A percentile compares a stretch with the other conserved stretches of the same genome.
Conservation (phyloP, 53 echinoderm and acorn worm genomes). For the Hippasteria phrygiana region DNA sequence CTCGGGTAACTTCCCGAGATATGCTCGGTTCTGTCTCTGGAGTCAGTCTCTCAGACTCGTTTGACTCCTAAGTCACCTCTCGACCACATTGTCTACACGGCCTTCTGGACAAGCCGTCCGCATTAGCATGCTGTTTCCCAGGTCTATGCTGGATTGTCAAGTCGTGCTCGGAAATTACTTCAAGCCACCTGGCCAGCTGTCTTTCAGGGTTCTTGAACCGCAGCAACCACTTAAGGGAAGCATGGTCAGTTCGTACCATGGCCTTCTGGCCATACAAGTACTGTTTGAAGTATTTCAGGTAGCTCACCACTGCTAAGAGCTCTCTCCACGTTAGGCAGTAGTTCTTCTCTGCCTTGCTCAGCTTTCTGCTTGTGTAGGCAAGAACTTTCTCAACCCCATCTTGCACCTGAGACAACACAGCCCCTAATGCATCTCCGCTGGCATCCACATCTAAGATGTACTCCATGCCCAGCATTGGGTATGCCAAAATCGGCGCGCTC, state of each 20-base stretch:
- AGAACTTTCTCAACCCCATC: too few species aligned
- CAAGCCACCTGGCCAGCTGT: conserved; percentile 41
- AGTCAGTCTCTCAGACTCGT: neutral
- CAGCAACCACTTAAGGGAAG: conserved; percentile 24
- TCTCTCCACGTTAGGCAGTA: too few species aligned
- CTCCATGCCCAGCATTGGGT: too few species aligned
- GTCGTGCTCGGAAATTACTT: conserved; percentile 35
- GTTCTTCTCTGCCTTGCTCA: too few species aligned
- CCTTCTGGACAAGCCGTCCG: conserved; percentile 31
- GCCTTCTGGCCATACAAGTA: conserved; percentile 10
- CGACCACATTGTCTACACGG: conserved; percentile 33
- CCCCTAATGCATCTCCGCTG: too few species aligned
- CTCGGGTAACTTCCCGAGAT: neutral
- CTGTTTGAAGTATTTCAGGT: conserved; percentile 44
- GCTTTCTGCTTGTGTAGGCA: too few species aligned
- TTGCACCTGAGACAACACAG: too few species aligned
- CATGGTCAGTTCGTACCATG: conserved; percentile 27
- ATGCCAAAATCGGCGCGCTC: too few species aligned
- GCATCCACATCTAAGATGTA: too few species aligned
- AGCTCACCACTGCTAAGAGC: conserved; percentile 43
- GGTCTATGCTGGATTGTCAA: conserved; percentile 1
- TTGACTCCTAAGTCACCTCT: neutral
- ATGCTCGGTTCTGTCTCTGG: neutral
- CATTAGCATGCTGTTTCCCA: conserved; percentile 25
- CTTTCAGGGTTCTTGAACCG: conserved; percentile 33